Percentiles rank a stretch among this genome's conserved stretches.
Conservation (phyloP, 2,113 vertebrate genomes). For the Pelobates fuscus region DNA sequence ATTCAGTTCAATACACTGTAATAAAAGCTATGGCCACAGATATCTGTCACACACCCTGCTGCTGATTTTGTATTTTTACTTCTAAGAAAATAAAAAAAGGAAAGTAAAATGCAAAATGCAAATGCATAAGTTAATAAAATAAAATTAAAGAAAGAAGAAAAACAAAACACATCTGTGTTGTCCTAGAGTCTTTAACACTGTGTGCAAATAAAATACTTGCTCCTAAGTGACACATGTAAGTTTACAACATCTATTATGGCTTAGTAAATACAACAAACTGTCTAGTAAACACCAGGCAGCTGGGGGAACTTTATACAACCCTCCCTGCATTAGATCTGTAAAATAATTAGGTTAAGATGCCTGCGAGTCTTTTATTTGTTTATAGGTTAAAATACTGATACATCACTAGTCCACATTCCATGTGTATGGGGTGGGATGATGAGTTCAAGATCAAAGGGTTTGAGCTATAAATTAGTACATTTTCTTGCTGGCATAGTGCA, state of each 20-base stretch:
- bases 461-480: constrained; percentile 48
- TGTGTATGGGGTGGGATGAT: constrained; percentile 22
- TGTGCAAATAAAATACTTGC: constrained; percentile 69
- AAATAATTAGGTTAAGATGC: constrained; percentile 56
- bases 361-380: constrained; percentile 53
- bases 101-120: constrained; percentile 59
- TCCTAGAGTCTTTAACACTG: constrained; percentile 64
- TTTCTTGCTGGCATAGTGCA: constrained; percentile 6
- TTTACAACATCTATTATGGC: constrained; percentile 60
- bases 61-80: no score
- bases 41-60: no score
- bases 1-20: no score
- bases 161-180: constrained; percentile 68
- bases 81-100: background rate
- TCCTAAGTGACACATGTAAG: constrained; percentile 53
- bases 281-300: constrained; percentile 55
- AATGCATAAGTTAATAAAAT: constrained; percentile 60
- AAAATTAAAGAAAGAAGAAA: no score
- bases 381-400: constrained; percentile 27
- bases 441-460: constrained; percentile 8
- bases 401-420: background rate
- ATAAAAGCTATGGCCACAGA: no score
- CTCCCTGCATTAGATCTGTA: constrained; percentile 45
- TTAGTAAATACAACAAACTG: constrained; percentile 50
- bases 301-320: constrained; percentile 9